Percentiles rank a stretch among this genome's conserved stretches.
Conservation (phyloP, 1,140 invertebrate species). For the Atta colombica region DNA sequence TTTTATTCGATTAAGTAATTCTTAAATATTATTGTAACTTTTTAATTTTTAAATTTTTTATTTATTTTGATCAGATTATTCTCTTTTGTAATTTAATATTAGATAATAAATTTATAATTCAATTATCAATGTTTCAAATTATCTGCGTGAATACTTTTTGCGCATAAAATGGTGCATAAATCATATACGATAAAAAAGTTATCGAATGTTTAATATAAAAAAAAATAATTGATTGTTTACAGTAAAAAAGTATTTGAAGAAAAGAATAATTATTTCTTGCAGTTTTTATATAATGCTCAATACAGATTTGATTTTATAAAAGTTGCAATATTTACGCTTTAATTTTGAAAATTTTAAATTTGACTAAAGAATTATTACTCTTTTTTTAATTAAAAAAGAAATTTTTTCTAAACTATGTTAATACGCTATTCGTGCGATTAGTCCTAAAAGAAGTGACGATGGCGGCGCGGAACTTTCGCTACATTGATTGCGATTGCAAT, state of each 20-base stretch:
- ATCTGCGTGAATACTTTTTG: neutral
- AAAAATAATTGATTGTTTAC: neutral
- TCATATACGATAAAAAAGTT: neutral
- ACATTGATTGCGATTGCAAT: conserved; percentile 31
- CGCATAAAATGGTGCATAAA: neutral
- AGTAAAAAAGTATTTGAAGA: neutral
- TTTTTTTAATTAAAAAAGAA: neutral
- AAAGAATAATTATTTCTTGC: neutral
- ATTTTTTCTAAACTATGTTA: neutral
- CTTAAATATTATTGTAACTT: neutral
- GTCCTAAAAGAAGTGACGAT: conserved; percentile 1
- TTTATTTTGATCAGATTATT: neutral
- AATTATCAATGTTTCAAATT: neutral
- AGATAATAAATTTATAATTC: neutral
- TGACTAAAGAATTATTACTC: too few species aligned
- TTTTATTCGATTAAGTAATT: neutral
- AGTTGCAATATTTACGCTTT: neutral
- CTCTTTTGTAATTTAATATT: neutral
- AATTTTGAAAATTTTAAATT: neutral
- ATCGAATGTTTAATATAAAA: neutral
- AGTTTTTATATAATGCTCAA: neutral
- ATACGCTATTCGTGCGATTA: neutral
- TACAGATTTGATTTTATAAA: neutral
- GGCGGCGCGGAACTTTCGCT: conserved; percentile 54
- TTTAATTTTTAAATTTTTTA: neutral